phyloP scores from a whole-genome alignment of 2,113 vertebrate genomes.

The Leptobrachium ailaonicum region DNA sequence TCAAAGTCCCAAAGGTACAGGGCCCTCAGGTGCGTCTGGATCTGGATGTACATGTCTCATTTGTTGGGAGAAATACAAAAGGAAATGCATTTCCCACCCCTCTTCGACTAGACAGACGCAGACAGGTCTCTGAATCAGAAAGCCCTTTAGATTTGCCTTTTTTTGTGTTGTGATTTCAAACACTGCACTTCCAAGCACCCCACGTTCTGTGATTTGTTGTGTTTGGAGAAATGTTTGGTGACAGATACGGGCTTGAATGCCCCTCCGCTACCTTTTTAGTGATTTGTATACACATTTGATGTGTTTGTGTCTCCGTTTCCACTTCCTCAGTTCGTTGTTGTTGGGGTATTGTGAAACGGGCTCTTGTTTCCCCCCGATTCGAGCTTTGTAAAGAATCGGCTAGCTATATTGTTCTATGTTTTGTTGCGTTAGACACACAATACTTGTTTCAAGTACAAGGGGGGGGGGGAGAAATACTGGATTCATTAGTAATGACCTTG shows the following conservation, averaged over 20 bases:
- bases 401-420: slow-evolving; percentile 7
- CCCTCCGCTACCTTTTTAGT: neutral
- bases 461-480: neutral
- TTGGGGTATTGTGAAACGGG: neutral
- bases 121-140: slow-evolving; percentile 24
- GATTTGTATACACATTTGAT: slow-evolving; percentile 1
- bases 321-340: slow-evolving; percentile 10
- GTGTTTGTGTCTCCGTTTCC: neutral
- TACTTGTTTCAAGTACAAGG: slow-evolving; percentile 8
- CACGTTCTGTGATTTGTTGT: slow-evolving; percentile 34
- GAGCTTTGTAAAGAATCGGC: slow-evolving; percentile 12
- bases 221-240: slow-evolving; percentile 22
- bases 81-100: neutral
- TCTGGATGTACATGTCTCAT: too few relatives aligned
- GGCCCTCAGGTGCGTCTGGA: too few relatives aligned
- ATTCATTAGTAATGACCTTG: slow-evolving; percentile 11
- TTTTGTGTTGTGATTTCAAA: slow-evolving; percentile 30
- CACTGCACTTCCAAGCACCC: slow-evolving; percentile 29
- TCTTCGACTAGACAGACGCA: slow-evolving; percentile 22
- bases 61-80: neutral
- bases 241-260: slow-evolving; percentile 17
- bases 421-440: slow-evolving; percentile 1
- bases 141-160: slow-evolving; percentile 17
- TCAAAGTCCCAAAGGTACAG: too few relatives aligned
- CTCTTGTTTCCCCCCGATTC: neutral